Evolutionary conservation across 2,797 vertebrate species (phyloP).

Genomic region (Acrossocheilus wenchowensis): DNA sequence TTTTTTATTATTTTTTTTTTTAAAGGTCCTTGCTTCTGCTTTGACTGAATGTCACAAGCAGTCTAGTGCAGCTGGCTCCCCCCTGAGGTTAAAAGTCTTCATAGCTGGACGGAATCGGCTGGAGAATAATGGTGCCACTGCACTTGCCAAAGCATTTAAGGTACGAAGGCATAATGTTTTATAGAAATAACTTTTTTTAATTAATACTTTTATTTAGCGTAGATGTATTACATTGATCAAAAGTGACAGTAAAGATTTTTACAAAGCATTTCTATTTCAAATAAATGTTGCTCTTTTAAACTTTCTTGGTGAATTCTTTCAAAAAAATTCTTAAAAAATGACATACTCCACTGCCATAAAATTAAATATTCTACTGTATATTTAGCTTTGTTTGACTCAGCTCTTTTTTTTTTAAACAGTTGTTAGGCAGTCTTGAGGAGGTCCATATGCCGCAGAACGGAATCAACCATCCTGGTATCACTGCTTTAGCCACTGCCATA

Average conservation of each 20-base stretch:
- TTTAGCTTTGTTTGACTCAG: not conserved
- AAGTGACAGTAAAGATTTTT: not conserved
- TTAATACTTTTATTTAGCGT: not conserved
- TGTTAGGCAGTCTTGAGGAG: slow-evolving; percentile 95
- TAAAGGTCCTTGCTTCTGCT: slow-evolving; percentile 85
- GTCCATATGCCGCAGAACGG: slow-evolving; percentile 98
- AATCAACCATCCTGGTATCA: slow-evolving; percentile 92
- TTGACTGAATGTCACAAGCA: slow-evolving; percentile 82
- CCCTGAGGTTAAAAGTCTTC: slow-evolving; percentile 84
- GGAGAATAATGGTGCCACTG: slow-evolving; percentile 87
- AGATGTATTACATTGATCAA: not conserved
- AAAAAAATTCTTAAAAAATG: not conserved
- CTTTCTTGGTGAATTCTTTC: not conserved
- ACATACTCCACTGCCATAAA: not conserved
- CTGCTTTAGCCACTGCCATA: slow-evolving; percentile 89
- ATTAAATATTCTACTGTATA: not conserved
- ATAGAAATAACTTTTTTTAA: not conserved
- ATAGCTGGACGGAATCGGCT: slow-evolving; percentile 88
- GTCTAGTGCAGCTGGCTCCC: slow-evolving; percentile 79
- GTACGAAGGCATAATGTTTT: slow-evolving; percentile 59
- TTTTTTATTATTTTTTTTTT: not conserved
- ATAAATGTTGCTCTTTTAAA: not conserved
- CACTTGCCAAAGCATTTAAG: slow-evolving; percentile 86
- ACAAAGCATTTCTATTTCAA: not conserved
- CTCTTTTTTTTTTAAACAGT: slow-evolving; percentile 66